Base-by-base conservation (phyloP, 2,797 vertebrate species). In the Todus mexicanus region DNA sequence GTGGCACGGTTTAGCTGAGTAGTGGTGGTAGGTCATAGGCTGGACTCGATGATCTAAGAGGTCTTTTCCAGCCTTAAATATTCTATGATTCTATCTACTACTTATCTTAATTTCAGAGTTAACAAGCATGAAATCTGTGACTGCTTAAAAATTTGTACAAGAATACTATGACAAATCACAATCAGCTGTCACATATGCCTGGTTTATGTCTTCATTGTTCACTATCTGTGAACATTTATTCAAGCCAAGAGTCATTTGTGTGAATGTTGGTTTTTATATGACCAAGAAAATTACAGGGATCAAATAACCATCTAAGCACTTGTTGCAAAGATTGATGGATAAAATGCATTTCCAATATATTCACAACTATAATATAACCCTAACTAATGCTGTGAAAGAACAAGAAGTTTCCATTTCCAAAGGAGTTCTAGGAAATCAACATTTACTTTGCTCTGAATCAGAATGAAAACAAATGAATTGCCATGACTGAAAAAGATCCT, bases 161-260 rank as follows among this genome's bases (percentile, higher is more conserved):
- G 64, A 92, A 60, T 57, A 51, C 59, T 88, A 38, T 20, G 64
- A 65, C 50, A 92, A 93, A 87, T 95, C 4, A 4, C 84, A 76
- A 84, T 91, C 92, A 94, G 79, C 83, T 94, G 87, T 84, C 89
- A 88, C 56, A 64, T 92, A 90, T 90, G 37, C 60, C 66, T 73
- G 33, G 4, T 91, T 92, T 86, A 70, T 86, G 9, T 91, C 91
- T 94, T 91, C 56, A 73, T 92, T 94, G 77, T 91, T 93, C 73
- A 20, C 37, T 84, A 88, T 93, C 89, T 89, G 83, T 88, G 87
- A 90, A 86, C 66, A 76, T 81, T 90, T 93, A 73, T 37, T 94
- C 74, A 78, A 84, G 70, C 66, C 82, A 92, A 92, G 79, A 33
- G 70, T 59, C 84, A 18, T 47, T 94, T 59, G 40, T 57, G 88